Base-by-base conservation (phyloP, 64 coral and sea anemone species). In the Catalaphyllia jardinei region DNA sequence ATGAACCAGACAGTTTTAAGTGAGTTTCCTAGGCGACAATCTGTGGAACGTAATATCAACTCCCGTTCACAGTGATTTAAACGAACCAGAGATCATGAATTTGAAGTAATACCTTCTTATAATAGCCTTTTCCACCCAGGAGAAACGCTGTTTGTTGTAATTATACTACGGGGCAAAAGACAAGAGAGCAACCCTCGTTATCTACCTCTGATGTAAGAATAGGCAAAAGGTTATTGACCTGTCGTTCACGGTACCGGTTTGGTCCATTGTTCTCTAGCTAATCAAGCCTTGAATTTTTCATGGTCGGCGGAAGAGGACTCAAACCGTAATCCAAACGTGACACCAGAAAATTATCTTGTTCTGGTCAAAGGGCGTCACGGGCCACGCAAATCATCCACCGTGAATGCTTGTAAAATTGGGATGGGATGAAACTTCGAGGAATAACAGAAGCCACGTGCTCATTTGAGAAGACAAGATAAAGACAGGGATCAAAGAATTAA, bases 181-280 rank as follows among this genome's bases (percentile, higher is more conserved):
- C 62, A 24, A 64, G 81, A 50, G 35, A 71, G n/a, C 12, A 67
- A 85, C 9, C 31, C 22, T 69, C 63, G 24, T 85, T 71, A 85
- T 85, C 29, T 85, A 85, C 81, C 20, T 63, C 69, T 52, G 38
- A 85, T 71, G 81, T 85, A 85, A 85, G 81, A 85, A 85, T 85
- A 85, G 38, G 38, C 11, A 85, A 39, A 22, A 27, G 63, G 60
- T 71, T 71, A 46, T 50, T 29, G 62, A 71, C 81, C 81, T 35
- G 81, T 71, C 63, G 20, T 71, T 85, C 63, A 69, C 38, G 81
- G 81, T 85, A 85, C 81, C 81, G 62, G 81, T 85, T 52, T 51
- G 8, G 39, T 50, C 22, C 62, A 71, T 85, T 85, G 81, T 85
- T 85, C 81, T 7, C 31, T 69, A 28, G 62, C 63, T 49, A 24